Conservation (phyloP, 2,797 vertebrate genomes). For the Ciconia nigra region DNA sequence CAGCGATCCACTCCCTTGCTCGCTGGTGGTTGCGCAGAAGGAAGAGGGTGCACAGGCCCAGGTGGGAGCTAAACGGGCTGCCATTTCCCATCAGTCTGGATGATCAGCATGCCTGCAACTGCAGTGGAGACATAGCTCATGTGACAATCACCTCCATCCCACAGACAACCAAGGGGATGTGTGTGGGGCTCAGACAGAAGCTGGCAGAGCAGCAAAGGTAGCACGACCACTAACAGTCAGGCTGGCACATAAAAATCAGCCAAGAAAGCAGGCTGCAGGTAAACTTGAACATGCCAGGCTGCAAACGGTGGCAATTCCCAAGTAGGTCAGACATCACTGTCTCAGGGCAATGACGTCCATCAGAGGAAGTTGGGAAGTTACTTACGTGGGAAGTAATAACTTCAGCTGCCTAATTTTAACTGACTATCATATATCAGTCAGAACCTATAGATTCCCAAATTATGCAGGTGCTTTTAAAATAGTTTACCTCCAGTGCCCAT, state of each 20-base stretch:
- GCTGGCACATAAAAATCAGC: background rate
- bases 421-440: background rate
- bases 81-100: background rate
- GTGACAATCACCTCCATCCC: background rate
- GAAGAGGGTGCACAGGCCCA: background rate
- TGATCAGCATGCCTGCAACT: background rate
- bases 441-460: background rate
- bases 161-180: background rate
- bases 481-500: background rate
- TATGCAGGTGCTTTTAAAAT: background rate
- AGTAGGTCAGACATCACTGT: background rate
- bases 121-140: rapidly evolving
- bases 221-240: background rate
- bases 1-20: background rate
- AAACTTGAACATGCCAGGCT: background rate
- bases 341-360: background rate
- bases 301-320: background rate
- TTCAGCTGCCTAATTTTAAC: background rate
- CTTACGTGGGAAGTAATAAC: background rate
- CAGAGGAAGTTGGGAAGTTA: background rate
- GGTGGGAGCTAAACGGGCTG: background rate
- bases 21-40: background rate
- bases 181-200: background rate
- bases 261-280: background rate
- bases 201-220: background rate